Evolutionary conservation across 2,888 invertebrate genomes (phyloP).

Genomic region (Cephus nigrinus): DNA sequence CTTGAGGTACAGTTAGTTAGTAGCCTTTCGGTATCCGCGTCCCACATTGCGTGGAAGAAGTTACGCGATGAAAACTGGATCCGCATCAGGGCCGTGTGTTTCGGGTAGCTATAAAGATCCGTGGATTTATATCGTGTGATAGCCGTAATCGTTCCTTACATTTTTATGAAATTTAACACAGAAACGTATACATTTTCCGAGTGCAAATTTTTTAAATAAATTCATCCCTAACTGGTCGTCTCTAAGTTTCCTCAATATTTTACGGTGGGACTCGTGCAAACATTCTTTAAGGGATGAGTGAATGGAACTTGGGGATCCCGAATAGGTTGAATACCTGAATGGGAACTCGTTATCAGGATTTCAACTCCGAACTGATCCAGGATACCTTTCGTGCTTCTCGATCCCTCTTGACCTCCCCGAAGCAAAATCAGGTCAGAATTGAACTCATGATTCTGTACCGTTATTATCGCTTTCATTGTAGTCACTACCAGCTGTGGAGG

Average conservation of each 20-base stretch:
- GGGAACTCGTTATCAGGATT: slow-evolving; percentile 41
- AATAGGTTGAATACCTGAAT: slow-evolving; percentile 39
- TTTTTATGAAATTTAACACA: background rate
- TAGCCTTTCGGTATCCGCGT: slow-evolving; percentile 48
- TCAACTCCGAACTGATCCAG: slow-evolving; percentile 2
- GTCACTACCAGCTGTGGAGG: slow-evolving; percentile 81
- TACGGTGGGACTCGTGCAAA: slow-evolving; percentile 36
- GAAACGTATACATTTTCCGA: background rate
- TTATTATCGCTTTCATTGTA: slow-evolving; percentile 47
- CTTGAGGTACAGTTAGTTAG: slow-evolving; percentile 49
- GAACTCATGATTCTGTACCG: background rate
- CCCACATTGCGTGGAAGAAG: slow-evolving; percentile 31
- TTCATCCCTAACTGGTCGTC: background rate
- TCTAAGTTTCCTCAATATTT: background rate
- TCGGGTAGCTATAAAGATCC: background rate
- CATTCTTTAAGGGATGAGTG: slow-evolving; percentile 32
- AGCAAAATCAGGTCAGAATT: background rate
- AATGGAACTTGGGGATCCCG: slow-evolving; percentile 23
- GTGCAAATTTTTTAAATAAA: background rate
- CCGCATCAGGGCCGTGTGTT: background rate
- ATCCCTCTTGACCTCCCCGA: background rate
- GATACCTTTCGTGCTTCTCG: background rate
- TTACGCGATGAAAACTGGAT: background rate
- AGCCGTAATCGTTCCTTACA: background rate
- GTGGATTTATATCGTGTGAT: background rate